A percentile compares a stretch with the other conserved stretches of the same genome.
Evolutionary conservation across 2,888 invertebrate species (phyloP).

Genomic region (Ectemnius lituratus): DNA sequence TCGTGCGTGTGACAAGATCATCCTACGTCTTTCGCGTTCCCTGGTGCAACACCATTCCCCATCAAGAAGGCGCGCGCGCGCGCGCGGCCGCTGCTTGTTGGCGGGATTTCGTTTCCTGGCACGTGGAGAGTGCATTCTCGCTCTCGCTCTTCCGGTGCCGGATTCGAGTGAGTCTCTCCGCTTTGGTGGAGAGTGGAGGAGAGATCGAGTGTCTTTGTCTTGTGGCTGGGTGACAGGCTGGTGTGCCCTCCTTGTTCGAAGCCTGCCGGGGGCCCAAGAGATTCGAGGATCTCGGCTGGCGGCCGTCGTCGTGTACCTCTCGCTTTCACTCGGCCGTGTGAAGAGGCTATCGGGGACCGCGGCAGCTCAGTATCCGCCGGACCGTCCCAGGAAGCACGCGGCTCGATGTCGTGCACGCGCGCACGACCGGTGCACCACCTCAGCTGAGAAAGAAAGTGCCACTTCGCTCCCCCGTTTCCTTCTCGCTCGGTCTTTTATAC

Average conservation of each 20-base stretch:
- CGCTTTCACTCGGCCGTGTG: conserved; percentile 65
- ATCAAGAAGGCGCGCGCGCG: no score
- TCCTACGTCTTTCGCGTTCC: not conserved
- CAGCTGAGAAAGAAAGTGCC: conserved; percentile 29
- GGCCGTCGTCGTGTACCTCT: conserved; percentile 55
- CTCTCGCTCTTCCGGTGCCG: conserved; percentile 12
- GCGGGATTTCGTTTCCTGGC: not conserved
- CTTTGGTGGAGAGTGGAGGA: no score
- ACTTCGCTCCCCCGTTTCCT: not conserved
- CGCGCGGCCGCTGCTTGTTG: not conserved
- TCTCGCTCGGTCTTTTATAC: not conserved
- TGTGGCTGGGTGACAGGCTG: not conserved
- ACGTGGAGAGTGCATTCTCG: conserved; percentile 4
- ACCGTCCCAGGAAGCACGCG: conserved; percentile 62
- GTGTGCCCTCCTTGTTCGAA: conserved; percentile 2
- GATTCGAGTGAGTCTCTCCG: no score
- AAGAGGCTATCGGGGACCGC: conserved; percentile 59
- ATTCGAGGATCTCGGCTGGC: conserved; percentile 36
- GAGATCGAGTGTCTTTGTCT: no score
- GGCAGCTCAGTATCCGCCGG: conserved; percentile 59
- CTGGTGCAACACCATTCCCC: no score
- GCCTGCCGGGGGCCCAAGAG: not conserved
- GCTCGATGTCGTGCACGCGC: conserved; percentile 62
- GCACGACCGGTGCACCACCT: conserved; percentile 58
- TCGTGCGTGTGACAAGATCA: no score